Base-by-base conservation (phyloP, 2,888 invertebrate genomes). In the Pachymerium ferrugineum region DNA sequence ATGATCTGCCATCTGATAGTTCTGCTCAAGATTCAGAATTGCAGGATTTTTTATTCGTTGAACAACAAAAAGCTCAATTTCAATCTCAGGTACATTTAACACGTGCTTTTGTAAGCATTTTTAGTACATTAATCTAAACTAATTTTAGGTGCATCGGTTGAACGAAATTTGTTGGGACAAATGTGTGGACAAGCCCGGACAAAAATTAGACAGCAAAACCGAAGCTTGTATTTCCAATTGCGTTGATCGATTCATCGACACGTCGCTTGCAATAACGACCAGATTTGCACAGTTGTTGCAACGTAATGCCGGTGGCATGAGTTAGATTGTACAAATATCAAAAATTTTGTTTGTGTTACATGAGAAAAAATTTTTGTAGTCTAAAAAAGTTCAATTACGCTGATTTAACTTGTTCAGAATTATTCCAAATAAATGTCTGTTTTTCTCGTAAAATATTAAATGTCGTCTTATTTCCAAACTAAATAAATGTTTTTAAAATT, bases 141-240 rank as follows among this genome's bases (percentile, higher is more conserved):
- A 76, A 77, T 86, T 86, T 74, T 81, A 96, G 94, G 91, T 97
- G 76, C 93, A 94, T 79, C 92, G 92, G 82, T 91, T 97, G 82
- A 94, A 93, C 79, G 95, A 95, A 80, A 88, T 93, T 77, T 97
- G 97, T 82, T 97, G 97, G 97, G 96, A 97, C 19, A 93, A 94
- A 82, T 97, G 97, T 81, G 88, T 97, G 35, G 94, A 94, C 73
- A 94, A 93, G 80, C 94, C 95, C 3, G 88, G 91, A 35, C 88
- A 89, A 68, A 95, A 94, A 84, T 83, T 97, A 77, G 96, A 96
- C 81, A 89, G 90, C 74, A 88, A 89, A 79, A 93, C 94, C 0
- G 96, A 97, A 84, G 90, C 91, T 0, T 97, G 97, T 80, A 85
- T 97, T 73, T 88, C 88, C 16, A 97, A 97, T 82, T 97, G 97